Percentiles rank a stretch among this genome's conserved stretches.
phyloP scores from a whole-genome alignment of 1,140 invertebrate species.

The Zaprionus camerounensis region DNA sequence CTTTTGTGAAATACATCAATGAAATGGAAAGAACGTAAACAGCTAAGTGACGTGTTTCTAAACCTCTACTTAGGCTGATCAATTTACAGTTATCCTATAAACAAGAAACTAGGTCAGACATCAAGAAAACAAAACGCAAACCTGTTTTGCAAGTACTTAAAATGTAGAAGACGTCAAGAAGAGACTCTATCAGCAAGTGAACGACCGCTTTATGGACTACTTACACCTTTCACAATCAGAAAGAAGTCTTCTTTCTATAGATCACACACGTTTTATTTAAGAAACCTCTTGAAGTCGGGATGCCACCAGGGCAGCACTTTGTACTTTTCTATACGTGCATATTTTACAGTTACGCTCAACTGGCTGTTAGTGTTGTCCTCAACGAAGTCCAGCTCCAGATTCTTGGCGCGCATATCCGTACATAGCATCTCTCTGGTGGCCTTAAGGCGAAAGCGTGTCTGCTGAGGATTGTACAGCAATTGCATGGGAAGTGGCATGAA shows the following conservation, averaged over 20 bases:
- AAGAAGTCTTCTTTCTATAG: background rate
- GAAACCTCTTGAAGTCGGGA: constrained; percentile 68
- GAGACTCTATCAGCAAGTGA: no score
- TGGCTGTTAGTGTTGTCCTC: constrained; percentile 45
- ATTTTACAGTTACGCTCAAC: constrained; percentile 61
- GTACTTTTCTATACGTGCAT: constrained; percentile 60
- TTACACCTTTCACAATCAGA: no score
- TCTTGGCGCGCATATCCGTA: constrained; percentile 70
- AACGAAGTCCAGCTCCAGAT: constrained; percentile 72
- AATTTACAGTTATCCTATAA: no score
- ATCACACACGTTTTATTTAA: constrained; percentile 52
- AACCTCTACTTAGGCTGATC: no score
- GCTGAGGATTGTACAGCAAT: constrained; percentile 54
- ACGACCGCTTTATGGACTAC: no score
- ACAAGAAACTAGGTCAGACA: no score
- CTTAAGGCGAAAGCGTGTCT: constrained; percentile 45
- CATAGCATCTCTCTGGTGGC: constrained; percentile 65
- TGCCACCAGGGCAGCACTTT: constrained; percentile 79
- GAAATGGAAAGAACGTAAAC: no score
- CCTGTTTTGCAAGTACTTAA: no score
- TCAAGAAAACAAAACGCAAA: no score
- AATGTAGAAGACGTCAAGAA: no score
- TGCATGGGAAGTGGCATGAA: constrained; percentile 63
- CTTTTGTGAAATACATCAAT: no score
- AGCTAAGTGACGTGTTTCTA: background rate